A percentile compares a stretch with the other conserved stretches of the same genome.
Conservation (phyloP, 2,888 invertebrate species). For the Nemoura dubitans region DNA sequence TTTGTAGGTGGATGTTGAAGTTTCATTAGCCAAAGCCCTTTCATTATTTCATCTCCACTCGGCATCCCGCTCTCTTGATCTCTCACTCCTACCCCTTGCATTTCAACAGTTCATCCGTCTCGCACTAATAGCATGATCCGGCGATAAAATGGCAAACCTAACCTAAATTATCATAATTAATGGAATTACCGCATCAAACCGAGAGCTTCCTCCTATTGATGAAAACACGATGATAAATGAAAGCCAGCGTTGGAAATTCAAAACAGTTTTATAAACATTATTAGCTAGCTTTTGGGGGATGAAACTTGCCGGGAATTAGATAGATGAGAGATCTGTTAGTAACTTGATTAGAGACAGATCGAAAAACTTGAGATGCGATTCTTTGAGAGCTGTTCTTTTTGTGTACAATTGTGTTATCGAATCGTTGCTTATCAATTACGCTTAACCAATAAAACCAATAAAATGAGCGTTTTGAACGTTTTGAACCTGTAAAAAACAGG, state of each 20-base stretch:
- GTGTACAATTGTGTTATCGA: no score
- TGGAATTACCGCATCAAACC: conserved; percentile 25
- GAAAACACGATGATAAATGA: conserved; percentile 18
- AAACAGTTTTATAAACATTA: conserved; percentile 33
- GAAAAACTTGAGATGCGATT: neutral
- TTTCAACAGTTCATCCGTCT: conserved; percentile 4
- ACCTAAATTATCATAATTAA: conserved; percentile 38
- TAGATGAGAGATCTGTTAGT: neutral
- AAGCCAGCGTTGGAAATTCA: conserved; percentile 1
- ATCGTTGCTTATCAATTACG: no score
- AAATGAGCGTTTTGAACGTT: no score
- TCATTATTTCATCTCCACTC: conserved; percentile 35
- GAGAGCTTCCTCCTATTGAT: conserved; percentile 31
- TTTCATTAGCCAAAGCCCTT: conserved; percentile 34
- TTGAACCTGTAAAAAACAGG: no score
- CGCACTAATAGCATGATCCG: conserved; percentile 29
- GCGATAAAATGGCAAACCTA: conserved; percentile 38
- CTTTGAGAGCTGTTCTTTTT: no score
- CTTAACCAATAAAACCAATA: no score
- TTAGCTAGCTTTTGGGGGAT: neutral
- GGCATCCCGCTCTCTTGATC: neutral
- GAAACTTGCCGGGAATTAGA: neutral
- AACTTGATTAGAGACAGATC: neutral
- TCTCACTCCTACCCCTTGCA: neutral
- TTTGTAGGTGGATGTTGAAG: conserved; percentile 33